Percentiles rank a stretch among this genome's conserved stretches.
phyloP scores from a whole-genome alignment of 2,888 invertebrate species.

The Rhingia campestris region DNA sequence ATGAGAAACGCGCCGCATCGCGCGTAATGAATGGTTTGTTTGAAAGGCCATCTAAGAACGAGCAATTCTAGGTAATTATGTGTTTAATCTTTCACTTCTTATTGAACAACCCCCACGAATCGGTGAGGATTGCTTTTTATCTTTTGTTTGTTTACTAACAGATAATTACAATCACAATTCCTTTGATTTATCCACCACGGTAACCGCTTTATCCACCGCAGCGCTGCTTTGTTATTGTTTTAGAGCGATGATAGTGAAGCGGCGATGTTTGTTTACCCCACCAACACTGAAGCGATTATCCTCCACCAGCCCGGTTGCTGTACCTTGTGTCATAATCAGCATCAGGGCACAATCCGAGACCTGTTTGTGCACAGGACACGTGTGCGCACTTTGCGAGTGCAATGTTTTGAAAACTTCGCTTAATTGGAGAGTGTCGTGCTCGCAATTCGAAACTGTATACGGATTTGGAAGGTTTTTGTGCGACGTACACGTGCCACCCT shows the following conservation, averaged over 20 bases:
- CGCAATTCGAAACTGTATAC: conserved; percentile 65
- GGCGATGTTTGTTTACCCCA: conserved; percentile 57
- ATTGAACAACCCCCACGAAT: conserved; percentile 73
- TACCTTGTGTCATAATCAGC: conserved; percentile 70
- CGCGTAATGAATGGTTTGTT: conserved; percentile 70
- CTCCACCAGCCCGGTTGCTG: neutral
- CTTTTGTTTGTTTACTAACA: conserved; percentile 74
- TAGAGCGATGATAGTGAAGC: conserved; percentile 63
- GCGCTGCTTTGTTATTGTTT: conserved; percentile 67
- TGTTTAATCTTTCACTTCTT: conserved; percentile 74
- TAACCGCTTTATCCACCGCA: conserved; percentile 56
- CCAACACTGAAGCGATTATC: conserved; percentile 56
- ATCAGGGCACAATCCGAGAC: conserved; percentile 56
- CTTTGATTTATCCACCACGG: conserved; percentile 69
- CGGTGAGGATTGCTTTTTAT: conserved; percentile 69
- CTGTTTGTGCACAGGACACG: conserved; percentile 58
- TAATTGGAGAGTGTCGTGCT: conserved; percentile 69
- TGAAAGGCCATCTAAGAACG: conserved; percentile 73
- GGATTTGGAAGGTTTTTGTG: conserved; percentile 44
- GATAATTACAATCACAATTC: conserved; percentile 74
- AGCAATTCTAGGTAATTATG: conserved; percentile 74
- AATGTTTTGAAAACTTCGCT: conserved; percentile 74
- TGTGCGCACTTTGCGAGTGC: conserved; percentile 71
- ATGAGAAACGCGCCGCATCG: conserved; percentile 60
- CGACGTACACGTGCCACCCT: conserved; percentile 59